phyloP scores from a whole-genome alignment of 2,797 vertebrate genomes.

The Coracias cyanogaster region DNA sequence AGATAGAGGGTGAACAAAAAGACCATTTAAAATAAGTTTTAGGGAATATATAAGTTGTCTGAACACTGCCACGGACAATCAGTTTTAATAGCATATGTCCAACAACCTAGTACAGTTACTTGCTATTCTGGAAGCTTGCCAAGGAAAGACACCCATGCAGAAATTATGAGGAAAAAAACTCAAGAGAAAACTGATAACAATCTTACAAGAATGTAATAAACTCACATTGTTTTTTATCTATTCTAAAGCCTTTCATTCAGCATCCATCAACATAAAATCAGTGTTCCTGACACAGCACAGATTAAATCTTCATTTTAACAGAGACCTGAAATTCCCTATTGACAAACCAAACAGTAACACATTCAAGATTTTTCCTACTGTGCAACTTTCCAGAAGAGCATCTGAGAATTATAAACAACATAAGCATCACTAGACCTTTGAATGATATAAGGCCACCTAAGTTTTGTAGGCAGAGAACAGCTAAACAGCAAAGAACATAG shows the following conservation, averaged over 20 bases:
- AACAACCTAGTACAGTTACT: background rate
- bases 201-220: background rate
- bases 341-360: background rate
- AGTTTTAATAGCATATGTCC: conserved; percentile 18
- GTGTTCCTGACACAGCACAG: background rate
- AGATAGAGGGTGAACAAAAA: conserved; percentile 27
- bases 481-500: background rate
- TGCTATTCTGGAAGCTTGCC: conserved; percentile 5
- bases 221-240: background rate
- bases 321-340: background rate
- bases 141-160: conserved; percentile 6
- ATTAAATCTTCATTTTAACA: conserved; percentile 12
- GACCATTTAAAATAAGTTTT: conserved; percentile 37
- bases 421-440: background rate
- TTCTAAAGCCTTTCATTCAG: background rate
- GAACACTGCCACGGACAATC: conserved; percentile 19
- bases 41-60: conserved; percentile 31
- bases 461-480: background rate
- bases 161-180: background rate
- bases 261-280: background rate
- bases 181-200: background rate
- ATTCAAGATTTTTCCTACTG: background rate
- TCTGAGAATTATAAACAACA: background rate
- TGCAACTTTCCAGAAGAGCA: background rate
- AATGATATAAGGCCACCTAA: background rate